Percentiles rank a stretch among this genome's conserved stretches.
phyloP scores from a whole-genome alignment of 2,888 invertebrate genomes.

The Anarsia innoxiella region DNA sequence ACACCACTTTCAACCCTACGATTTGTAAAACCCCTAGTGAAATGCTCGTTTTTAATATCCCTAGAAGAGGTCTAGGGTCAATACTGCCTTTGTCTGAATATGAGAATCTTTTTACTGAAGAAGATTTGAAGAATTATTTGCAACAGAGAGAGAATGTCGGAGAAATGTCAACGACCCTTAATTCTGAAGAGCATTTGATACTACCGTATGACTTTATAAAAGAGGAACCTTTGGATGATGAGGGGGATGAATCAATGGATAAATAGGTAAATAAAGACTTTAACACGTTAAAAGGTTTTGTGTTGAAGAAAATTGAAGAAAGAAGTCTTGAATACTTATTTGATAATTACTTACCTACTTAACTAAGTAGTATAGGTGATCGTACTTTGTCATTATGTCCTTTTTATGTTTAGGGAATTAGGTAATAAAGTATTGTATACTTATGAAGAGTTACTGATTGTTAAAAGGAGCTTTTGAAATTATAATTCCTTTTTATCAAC shows the following conservation, averaged over 20 bases:
- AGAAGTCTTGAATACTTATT: no score
- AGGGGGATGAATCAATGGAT: slow-evolving; percentile 7
- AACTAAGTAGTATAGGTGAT: no score
- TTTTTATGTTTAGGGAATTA: no score
- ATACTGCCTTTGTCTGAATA: slow-evolving; percentile 26
- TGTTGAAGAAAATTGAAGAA: no score
- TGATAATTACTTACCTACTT: no score
- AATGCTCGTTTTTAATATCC: slow-evolving; percentile 34
- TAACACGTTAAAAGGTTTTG: no score
- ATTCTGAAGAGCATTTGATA: slow-evolving; percentile 36
- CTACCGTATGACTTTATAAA: slow-evolving; percentile 36
- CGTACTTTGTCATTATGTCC: no score
- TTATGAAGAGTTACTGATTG: no score
- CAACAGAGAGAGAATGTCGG: slow-evolving; percentile 23
- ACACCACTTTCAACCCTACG: slow-evolving; percentile 33
- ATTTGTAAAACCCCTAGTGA: slow-evolving; percentile 41
- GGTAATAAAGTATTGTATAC: no score
- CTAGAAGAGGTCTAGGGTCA: slow-evolving; percentile 32
- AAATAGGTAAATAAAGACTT: no score
- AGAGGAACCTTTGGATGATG: slow-evolving; percentile 19
- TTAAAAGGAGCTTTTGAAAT: no score
- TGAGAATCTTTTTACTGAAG: slow-evolving; percentile 33
- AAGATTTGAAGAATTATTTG: slow-evolving; percentile 30
- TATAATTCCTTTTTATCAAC: no score
- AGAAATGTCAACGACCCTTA: slow-evolving; percentile 25